Evolutionary conservation across 2,797 vertebrate species (phyloP).

Genomic region (Micrastur ruficollis): DNA sequence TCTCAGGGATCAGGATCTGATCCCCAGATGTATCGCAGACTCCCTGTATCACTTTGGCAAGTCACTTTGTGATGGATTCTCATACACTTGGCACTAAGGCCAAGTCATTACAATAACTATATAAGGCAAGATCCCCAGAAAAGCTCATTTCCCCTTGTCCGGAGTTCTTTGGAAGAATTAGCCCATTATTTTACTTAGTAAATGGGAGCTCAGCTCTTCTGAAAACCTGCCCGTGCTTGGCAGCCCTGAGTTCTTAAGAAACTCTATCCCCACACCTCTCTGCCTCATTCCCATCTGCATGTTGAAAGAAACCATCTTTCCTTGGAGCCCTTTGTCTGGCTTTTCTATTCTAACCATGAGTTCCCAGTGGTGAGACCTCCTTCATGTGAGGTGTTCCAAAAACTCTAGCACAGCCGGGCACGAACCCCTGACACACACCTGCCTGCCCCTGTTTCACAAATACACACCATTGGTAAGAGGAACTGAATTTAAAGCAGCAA

Average conservation of each 20-base stretch:
- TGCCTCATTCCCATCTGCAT: neutral
- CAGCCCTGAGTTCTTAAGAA: neutral
- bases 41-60: neutral
- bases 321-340: neutral
- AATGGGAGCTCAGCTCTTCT: neutral
- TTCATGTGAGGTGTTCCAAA: neutral
- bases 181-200: constrained; percentile 7
- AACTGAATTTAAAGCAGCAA: neutral
- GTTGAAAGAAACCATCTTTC: neutral
- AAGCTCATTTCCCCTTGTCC: neutral
- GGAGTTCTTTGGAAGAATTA: neutral
- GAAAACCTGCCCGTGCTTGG: neutral
- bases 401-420: neutral
- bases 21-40: neutral
- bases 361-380: neutral
- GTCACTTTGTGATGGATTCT: constrained; percentile 29
- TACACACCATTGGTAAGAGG: fast-evolving
- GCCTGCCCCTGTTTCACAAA: neutral
- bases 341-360: neutral
- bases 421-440: neutral
- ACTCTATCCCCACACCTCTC: neutral
- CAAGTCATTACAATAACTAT: neutral
- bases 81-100: neutral
- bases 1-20: neutral
- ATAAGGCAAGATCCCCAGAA: constrained; percentile 40